phyloP scores from a whole-genome alignment of 2,797 vertebrate genomes.

The Mus caroli region DNA sequence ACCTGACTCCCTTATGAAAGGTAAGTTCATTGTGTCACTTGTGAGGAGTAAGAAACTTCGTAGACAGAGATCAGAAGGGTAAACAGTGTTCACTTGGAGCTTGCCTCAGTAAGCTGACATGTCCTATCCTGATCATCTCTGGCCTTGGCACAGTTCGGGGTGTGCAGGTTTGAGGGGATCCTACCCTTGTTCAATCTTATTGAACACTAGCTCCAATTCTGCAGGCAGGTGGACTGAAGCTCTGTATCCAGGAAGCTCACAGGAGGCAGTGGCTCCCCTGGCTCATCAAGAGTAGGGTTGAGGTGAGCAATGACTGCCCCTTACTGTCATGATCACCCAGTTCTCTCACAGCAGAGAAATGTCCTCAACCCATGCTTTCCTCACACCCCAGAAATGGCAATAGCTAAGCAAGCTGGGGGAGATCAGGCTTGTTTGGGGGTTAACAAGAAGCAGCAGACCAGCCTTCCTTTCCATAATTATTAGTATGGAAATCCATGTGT shows the following conservation, averaged over 20 bases:
- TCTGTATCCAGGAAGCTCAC: neutral
- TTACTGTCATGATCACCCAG: neutral
- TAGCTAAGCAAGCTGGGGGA: neutral
- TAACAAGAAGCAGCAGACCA: neutral
- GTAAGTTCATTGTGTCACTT: neutral
- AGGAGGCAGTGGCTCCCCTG: neutral
- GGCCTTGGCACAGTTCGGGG: neutral
- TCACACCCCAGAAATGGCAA: neutral
- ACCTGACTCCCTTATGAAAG: neutral
- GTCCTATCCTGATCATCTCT: neutral
- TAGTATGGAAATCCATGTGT: neutral
- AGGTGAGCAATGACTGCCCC: neutral
- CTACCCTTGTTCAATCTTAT: neutral
- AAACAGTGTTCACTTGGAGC: no score
- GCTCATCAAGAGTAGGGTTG: neutral
- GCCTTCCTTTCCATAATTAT: neutral
- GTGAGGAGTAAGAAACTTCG: neutral
- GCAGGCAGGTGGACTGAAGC: neutral
- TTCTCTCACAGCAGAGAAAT: neutral
- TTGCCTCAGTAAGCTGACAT: neutral
- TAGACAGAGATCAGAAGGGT: neutral
- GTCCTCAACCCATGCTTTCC: neutral
- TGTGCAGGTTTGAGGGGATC: neutral
- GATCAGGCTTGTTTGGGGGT: neutral
- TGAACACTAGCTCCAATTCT: neutral